Base-by-base conservation (phyloP, 2,888 invertebrate genomes). In the Sinohyriopsis cumingii region DNA sequence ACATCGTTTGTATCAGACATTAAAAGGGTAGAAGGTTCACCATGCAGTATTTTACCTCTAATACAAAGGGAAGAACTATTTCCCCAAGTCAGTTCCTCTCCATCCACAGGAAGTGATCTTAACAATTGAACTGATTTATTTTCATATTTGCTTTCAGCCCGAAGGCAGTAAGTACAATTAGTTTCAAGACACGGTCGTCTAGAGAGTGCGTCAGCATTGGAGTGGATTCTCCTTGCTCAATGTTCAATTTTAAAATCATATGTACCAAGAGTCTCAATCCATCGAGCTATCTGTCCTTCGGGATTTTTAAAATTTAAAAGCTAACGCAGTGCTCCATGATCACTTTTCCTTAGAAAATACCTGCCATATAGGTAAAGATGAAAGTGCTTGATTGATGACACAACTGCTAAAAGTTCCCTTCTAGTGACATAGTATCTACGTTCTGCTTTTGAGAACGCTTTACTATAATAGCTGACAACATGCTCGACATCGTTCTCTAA, bases 351-450 rank as follows among this genome's bases (percentile, higher is more conserved):
- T 20, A 55, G 59, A 61, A 80, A 75, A n/a, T 63, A 53, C 55
- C 24, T 18, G 18, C 75, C 76, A 70, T 78, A 76, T 18, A 78
- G n/a, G 55, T 73, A 78, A 64, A 73, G 75, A 57, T 77, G 74
- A 63, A 69, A 79, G 60, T 76, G 62, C 67, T 74, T 72, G 18
- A 79, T 54, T 7, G 72, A 63, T 53, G 0, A n/a, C n/a, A 74
- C 72, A 22, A 76, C 57, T 15, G 72, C 73, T 15, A 74, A 55
- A 2, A 76, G 56, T 57, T 77, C 75, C 28, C 57, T 67, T 24
- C 68, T 19, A 1, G 72, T 72, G 1, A 64, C 63, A 56, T 75
- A 77, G 53, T 75, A 77, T 9, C 60, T 24, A 55, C 70, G 54
- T 53, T 76, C 69, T 18, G 67, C 28, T 65, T 69, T 25, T 4